Evolutionary conservation across 1,140 invertebrate species (phyloP).

Genomic region (Zophobas morio): DNA sequence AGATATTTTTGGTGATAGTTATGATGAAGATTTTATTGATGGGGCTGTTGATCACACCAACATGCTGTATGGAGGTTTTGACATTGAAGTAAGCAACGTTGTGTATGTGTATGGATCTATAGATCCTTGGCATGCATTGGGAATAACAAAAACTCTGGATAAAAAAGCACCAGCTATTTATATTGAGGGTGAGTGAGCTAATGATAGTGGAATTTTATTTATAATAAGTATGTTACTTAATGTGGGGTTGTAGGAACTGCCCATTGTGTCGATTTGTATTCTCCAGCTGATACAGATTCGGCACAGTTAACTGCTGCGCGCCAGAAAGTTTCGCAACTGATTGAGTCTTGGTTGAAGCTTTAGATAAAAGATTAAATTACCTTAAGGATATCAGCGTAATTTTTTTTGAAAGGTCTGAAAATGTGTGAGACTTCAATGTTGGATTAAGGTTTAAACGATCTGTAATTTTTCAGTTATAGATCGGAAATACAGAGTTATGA

Average conservation of each 20-base stretch:
- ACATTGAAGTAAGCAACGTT: slow-evolving; percentile 81
- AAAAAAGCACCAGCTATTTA: slow-evolving; percentile 78
- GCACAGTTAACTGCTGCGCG: slow-evolving; percentile 77
- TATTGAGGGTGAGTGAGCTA: slow-evolving; percentile 74
- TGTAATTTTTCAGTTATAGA: too few species aligned
- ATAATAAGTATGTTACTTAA: slow-evolving; percentile 4
- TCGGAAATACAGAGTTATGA: too few species aligned
- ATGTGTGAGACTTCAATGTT: too few species aligned
- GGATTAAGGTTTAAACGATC: too few species aligned
- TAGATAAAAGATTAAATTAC: neutral
- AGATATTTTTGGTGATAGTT: slow-evolving; percentile 84
- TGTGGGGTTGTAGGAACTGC: slow-evolving; percentile 76
- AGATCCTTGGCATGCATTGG: slow-evolving; percentile 94
- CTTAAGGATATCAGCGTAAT: too few species aligned
- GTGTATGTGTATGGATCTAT: slow-evolving; percentile 92
- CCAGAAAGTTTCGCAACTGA: slow-evolving; percentile 72
- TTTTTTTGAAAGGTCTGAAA: too few species aligned
- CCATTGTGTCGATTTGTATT: slow-evolving; percentile 88
- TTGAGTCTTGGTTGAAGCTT: slow-evolving; percentile 63
- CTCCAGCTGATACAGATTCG: slow-evolving; percentile 74
- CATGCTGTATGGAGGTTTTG: slow-evolving; percentile 83
- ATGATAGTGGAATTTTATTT: neutral
- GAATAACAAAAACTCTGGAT: slow-evolving; percentile 74
- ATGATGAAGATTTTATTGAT: slow-evolving; percentile 73
- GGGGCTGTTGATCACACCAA: slow-evolving; percentile 81